These are phyloP conservation scores for Anas platyrhynchos DNA, from an alignment of 2,113 vertebrate genomes.

Conservation along the genomic window DNA sequence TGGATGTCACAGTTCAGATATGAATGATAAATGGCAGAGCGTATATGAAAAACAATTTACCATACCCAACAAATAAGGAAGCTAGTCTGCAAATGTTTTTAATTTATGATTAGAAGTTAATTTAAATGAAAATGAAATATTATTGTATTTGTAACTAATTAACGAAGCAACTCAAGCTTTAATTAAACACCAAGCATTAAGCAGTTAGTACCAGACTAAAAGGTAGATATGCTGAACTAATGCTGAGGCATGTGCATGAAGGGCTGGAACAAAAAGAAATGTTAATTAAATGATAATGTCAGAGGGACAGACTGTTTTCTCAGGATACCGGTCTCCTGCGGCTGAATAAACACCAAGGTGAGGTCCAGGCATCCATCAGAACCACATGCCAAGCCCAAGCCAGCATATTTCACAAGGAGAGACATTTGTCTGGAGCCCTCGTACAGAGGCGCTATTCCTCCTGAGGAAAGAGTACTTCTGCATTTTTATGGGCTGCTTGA, in stretches of 20 bases:
- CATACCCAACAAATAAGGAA: not conserved
- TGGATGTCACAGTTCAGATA: not conserved
- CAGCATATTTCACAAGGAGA: not conserved
- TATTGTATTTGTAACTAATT: not conserved
- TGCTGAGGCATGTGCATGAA: not conserved
- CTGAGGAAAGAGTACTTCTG: not conserved
- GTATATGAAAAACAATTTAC: fast-evolving
- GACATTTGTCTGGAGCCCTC: slow-evolving; percentile 4
- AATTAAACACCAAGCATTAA: not conserved
- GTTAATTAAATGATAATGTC: slow-evolving; percentile 68
- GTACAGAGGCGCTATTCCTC: not conserved
- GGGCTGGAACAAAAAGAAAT: slow-evolving; percentile 15
- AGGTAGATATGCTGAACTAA: not conserved
- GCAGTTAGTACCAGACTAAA: not conserved
- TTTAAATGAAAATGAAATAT: not conserved
- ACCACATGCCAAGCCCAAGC: not conserved
- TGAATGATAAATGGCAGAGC: not conserved
- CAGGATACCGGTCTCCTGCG: not conserved
- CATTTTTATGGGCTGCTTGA: not conserved
- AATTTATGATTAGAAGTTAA: not conserved
- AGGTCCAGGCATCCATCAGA: slow-evolving; percentile 55
- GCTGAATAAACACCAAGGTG: slow-evolving; percentile 53
- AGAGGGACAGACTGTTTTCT: slow-evolving; percentile 35
- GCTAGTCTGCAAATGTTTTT: not conserved
- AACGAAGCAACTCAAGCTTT: not conserved